A percentile compares a stretch with the other conserved stretches of the same genome.
Evolutionary conservation across 2,113 vertebrate species (phyloP).

Genomic region (Dendropsophus ebraccatus): DNA sequence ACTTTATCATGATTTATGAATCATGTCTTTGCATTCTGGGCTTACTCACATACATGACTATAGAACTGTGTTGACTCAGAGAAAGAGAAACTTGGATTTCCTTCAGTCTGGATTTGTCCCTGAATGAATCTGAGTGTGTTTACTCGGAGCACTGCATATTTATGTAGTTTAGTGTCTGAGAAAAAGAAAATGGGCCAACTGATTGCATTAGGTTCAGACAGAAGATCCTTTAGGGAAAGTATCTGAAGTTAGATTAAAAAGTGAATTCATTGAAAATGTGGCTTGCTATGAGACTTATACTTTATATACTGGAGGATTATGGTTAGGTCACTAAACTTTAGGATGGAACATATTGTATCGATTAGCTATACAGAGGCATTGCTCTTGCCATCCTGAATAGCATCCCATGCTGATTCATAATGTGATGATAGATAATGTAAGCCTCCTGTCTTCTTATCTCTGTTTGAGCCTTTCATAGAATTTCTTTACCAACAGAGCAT

Average conservation of each 20-base stretch:
- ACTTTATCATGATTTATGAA: slow-evolving; percentile 81
- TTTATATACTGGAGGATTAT: neutral
- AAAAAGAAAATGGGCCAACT: slow-evolving; percentile 35
- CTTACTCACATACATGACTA: slow-evolving; percentile 74
- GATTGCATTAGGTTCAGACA: neutral
- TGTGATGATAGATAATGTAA: slow-evolving; percentile 55
- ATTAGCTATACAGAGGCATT: slow-evolving; percentile 42
- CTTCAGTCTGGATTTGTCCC: slow-evolving; percentile 68
- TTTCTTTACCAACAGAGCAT: slow-evolving; percentile 41
- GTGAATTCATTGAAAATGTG: neutral
- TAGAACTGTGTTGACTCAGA: slow-evolving; percentile 74
- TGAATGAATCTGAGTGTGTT: slow-evolving; percentile 69
- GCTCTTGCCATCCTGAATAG: slow-evolving; percentile 39
- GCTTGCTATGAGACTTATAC: too few species aligned
- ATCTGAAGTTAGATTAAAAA: neutral
- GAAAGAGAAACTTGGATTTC: slow-evolving; percentile 68
- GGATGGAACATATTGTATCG: slow-evolving; percentile 42
- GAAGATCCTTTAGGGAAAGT: neutral
- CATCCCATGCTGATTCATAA: slow-evolving; percentile 55
- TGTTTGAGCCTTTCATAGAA: slow-evolving; percentile 57
- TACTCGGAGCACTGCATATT: slow-evolving; percentile 70
- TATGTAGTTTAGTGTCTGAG: slow-evolving; percentile 70
- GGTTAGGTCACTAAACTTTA: neutral
- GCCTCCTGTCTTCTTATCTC: slow-evolving; percentile 55
- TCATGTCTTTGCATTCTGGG: slow-evolving; percentile 81